These are phyloP conservation scores for Echiichthys vipera DNA, from an alignment of 2,797 vertebrate genomes.

Conservation along the genomic window DNA sequence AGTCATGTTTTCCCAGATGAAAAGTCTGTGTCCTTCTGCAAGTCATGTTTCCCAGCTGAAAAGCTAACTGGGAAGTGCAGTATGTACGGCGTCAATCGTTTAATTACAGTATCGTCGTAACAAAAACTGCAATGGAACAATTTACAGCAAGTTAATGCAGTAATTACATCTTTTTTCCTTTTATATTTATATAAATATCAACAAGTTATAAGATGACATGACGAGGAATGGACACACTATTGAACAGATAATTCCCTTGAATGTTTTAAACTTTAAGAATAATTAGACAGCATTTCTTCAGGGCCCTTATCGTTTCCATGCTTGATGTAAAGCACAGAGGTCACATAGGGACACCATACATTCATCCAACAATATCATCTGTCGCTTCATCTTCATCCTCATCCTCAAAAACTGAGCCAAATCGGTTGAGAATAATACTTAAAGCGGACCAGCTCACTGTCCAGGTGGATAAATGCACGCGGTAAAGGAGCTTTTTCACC, in stretches of 20 bases:
- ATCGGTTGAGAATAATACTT: neutral
- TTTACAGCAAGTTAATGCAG: slow-evolving; percentile 16
- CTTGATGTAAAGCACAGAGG: slow-evolving; percentile 6
- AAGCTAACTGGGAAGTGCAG: neutral
- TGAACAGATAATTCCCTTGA: neutral
- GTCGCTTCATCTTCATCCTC: neutral
- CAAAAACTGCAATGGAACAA: neutral
- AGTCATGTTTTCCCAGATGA: neutral
- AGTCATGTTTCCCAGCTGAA: neutral
- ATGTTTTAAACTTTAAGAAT: slow-evolving; percentile 3
- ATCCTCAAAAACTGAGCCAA: neutral
- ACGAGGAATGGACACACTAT: neutral
- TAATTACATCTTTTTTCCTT: neutral
- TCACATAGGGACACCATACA: neutral
- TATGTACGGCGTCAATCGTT: neutral
- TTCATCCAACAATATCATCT: neutral
- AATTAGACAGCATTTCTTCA: slow-evolving; percentile 3
- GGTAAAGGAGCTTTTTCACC: neutral
- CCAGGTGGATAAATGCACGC: neutral
- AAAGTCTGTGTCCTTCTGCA: neutral
- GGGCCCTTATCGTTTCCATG: neutral
- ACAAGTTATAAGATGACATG: slow-evolving; percentile 3
- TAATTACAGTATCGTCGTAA: neutral
- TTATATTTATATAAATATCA: neutral
- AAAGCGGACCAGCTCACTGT: neutral